Base-by-base conservation (phyloP, 1,140 invertebrate genomes). In the Capitella teleta region DNA sequence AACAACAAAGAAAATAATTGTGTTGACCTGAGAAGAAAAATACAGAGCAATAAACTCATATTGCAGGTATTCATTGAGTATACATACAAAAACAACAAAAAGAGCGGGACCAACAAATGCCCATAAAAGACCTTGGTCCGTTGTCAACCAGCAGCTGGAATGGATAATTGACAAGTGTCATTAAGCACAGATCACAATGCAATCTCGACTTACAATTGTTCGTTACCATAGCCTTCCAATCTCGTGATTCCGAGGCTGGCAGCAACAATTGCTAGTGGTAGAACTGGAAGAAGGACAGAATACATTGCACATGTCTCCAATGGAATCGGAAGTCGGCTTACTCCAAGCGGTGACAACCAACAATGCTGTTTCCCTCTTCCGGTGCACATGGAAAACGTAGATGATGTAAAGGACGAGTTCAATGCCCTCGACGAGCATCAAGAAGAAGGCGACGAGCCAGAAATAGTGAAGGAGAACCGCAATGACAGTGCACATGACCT, bases 381-480 rank as follows among this genome's bases (percentile, higher is more conserved):
- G 12, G 3, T 47, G 30, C 16, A 49, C 46, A 21, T 53, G 46
- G 45, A 55, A 57, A 14, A 57, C 56, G 25, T 43, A 45, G 18
- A 57, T 40, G 32, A 51, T 49, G 6, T 38, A 48, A 26, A 54
- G 6, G 4, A 55, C 18, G 12, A 57, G 28, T 21, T 54, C 34
- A 6, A 57, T 25, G 0, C 42, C 56, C 28, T 57, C 53, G n/a
- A 44, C 48, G 16, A 57, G 37, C 56, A 57, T 57, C 34, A 55
- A 26, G 28, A 52, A 57, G 46, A 57, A 57, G 2, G 49, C 56
- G 0, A 40, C 56, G 45, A 57, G 46, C 30, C 37, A 57, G 28
- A 57, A 57, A 30, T 52, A 57, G 28, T 57, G 56, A 45, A 57
- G 28, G 23, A 54, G 28, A 4, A 34, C 53, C 6, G 53, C 48